Conservation (phyloP, 2,888 invertebrate species). For the Tetrapedia diversipes region DNA sequence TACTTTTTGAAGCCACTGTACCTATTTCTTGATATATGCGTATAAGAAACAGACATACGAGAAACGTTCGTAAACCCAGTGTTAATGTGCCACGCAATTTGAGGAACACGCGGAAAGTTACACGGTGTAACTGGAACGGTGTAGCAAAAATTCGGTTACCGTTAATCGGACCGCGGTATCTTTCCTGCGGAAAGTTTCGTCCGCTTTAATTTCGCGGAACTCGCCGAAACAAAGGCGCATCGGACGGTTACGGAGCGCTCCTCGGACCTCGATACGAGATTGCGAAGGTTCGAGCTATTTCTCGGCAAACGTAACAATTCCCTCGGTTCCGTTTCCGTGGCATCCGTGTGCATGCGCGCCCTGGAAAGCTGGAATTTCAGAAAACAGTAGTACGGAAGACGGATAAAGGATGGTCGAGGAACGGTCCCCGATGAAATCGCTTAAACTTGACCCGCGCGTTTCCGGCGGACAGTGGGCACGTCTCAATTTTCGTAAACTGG, state of each 20-base stretch:
- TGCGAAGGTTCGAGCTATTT: constrained; percentile 32
- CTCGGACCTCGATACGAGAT: constrained; percentile 35
- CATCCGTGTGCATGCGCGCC: not conserved
- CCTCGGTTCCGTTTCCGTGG: constrained; percentile 17
- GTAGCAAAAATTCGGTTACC: not conserved
- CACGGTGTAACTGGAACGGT: not conserved
- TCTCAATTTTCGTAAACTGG: not conserved
- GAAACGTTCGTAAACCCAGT: no score
- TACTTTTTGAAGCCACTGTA: no score
- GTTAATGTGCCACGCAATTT: no score
- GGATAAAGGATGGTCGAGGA: not conserved
- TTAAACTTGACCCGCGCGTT: constrained; percentile 11
- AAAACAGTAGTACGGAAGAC: constrained; percentile 7
- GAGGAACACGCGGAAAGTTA: not conserved
- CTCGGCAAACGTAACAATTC: constrained; percentile 37
- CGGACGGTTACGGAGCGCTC: constrained; percentile 9
- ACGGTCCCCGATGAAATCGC: not conserved
- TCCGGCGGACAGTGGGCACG: not conserved
- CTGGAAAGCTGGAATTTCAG: constrained; percentile 26
- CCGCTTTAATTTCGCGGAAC: constrained; percentile 3
- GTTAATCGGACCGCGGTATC: not conserved
- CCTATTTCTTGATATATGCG: no score
- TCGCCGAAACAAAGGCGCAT: constrained; percentile 24
- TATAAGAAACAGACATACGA: no score
- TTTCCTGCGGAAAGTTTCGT: constrained; percentile 7